Evolutionary conservation across 2,797 vertebrate species (phyloP), one percentile per base, ranked within the genome.

Genomic region (Phoxinus dragarum): DNA sequence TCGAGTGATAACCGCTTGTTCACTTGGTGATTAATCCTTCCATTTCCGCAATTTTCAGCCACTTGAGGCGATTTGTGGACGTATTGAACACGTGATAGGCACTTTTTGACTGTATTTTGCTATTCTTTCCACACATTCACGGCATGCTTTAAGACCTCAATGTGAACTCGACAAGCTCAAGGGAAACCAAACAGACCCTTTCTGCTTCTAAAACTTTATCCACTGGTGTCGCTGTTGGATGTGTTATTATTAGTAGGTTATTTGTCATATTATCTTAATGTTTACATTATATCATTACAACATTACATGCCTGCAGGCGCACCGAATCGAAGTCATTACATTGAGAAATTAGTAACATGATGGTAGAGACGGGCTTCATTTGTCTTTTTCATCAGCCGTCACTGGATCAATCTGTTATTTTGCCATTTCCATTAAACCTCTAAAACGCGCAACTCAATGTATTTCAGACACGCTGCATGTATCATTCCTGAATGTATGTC

Each of bases 401-500:
- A 47, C 23, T 74, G 5, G 69, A 74, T 36, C 31, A n/a, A 82
- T 82, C 40, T 16, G 19, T 56, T 44, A 84, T 38, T 80, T 84
- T 71, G 36, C 49, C 31, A 38, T 75, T 79, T 79, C 59, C 31
- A 27, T 84, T 81, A 81, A 17, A 61, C 36, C 54, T 40, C 34
- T 64, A 64, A 86, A 47, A 66, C 0, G 11, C 80, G 69, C 56
- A 49, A 49, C 73, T 54, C 61, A 38, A 34, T 34, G 52, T 42
- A 31, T 71, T 74, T 86, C 7, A 34, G 36, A 47, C 67, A 14
- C 71, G 42, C 44, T 82, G 42, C 16, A 66, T 73, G 56, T 66
- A 77, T 78, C 17, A 11, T 78, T 87, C 59, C 73, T 66, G 77
- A 38, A 82, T 40, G 75, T 69, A 21, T 78, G 56, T 59, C 61